Base-by-base conservation (phyloP, 1,140 invertebrate genomes). In the Magallana angulata region DNA sequence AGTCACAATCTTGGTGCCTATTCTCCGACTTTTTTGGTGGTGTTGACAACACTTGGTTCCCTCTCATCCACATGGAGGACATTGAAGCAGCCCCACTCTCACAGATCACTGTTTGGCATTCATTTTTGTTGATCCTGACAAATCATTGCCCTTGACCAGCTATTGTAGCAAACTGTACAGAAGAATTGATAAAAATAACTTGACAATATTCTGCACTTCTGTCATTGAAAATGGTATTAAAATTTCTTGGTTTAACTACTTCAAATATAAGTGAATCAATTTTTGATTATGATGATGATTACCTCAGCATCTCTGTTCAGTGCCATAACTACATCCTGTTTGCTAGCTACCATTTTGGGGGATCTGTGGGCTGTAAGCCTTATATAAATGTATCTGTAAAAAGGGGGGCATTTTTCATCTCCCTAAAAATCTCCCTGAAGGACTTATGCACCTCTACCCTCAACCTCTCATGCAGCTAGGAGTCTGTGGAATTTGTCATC, bases 81-180 rank as follows among this genome's bases (percentile, higher is more conserved):
- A 95, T 99, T 99, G 1, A 98, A 98, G 95, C 99, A 99, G 84
- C 98, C 99, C 92, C 93, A 8, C 97, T 98, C 95, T 99, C 98
- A 95, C 98, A 99, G 95, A 97, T 97, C 92, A 98, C 97, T 93
- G 99, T 98, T 95, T 99, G 95, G 94, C 99, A 99, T 95, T 99
- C 98, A 92, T 99, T 98, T 90, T 99, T 99, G 85, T 98, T 98
- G 3, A 99, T 98, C 98, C 99, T 99, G 6, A 97, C 98, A 64
- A 99, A 98, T 92, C 98, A 98, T 81, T 99, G 98, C 56, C 98
- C 24, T 24, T 0, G 24, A 0, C 24, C 98, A 9, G 99, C 97
- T 90, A 97, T 97, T 91, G 97, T 96, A 95, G 99, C 98, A 94
- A 99, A 99, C 96, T 97, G 88, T 85, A 91, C 92, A 92, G 87